Base-by-base conservation (phyloP, 1,140 invertebrate species). In the Drosophila hydei region DNA sequence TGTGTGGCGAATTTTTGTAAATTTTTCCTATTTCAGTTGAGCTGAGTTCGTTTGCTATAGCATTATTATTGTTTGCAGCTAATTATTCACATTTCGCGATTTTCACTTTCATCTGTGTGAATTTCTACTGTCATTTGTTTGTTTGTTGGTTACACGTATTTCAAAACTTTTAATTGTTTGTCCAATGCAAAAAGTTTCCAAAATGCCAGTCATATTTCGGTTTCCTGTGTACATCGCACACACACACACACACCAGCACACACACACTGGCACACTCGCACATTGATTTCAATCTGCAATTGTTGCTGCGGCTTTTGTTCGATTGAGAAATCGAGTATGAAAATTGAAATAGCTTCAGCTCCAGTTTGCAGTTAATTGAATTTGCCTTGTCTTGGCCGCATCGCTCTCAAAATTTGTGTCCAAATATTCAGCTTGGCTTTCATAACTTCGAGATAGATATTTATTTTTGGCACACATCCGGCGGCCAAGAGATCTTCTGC, bases 91-190 rank as follows among this genome's bases (percentile, higher is more conserved):
- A 88, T 88, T 87, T 87, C 63, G 78, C 71, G 67, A 83, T 87
- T 87, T 87, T 87, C 83, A 87, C 83, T 87, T 87, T 87, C 83
- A 67, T 87, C 88, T 78, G 83, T 88, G 78, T 79, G 83, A 87
- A 88, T 68, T 87, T 76, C 72, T 70, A 75, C 83, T 83, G 83
- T 88, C 81, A 87, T 87, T 85, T 85, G 74, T 87, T 74, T 76
- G 72, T 85, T 87, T 71, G 38, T 42, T 16, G 14, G 81, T 77
- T 87, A 80, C 77, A 80, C 81, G 81, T 75, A 84, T 80, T 87
- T 84, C 81, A 71, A 76, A 80, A 78, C 75, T 85, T 70, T 87
- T 84, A 84, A 84, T 84, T 84, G 80, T 78, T 72, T 63, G 69
- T 61, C 75, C 72, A 85, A 85, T 72, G 69, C 69, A 87, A 77